These are phyloP conservation scores for Caiman crocodilus DNA, from an alignment of 2,797 vertebrate genomes.

Conservation along the genomic window DNA sequence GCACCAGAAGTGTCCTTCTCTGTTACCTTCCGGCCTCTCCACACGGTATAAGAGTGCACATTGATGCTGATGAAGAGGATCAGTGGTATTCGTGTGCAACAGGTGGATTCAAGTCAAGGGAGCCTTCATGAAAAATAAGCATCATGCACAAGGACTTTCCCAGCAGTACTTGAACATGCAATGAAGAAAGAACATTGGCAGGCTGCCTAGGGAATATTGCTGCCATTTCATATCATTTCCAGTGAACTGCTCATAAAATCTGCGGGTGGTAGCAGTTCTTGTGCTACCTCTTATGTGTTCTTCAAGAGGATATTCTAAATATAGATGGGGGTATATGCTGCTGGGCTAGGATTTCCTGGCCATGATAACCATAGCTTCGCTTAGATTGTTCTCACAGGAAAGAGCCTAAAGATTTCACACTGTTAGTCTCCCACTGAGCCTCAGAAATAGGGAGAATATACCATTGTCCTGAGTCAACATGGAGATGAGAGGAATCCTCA, in stretches of 20 bases:
- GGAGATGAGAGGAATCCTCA: not conserved
- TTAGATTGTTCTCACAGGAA: not conserved
- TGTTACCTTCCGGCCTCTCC: not conserved
- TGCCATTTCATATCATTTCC: not conserved
- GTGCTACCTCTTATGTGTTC: fast-evolving
- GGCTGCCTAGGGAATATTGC: not conserved
- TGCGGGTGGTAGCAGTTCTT: not conserved
- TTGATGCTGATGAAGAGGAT: not conserved
- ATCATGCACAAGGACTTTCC: fast-evolving
- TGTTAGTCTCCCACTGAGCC: not conserved
- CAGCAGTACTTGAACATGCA: not conserved
- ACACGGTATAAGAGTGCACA: not conserved
- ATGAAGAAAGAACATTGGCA: not conserved
- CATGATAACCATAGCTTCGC: not conserved
- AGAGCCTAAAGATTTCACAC: not conserved
- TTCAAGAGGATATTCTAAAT: not conserved
- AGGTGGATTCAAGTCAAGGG: not conserved
- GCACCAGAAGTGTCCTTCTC: fast-evolving
- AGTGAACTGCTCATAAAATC: not conserved
- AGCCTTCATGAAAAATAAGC: not conserved
- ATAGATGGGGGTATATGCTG: not conserved
- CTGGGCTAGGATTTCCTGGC: not conserved
- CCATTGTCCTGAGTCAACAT: not conserved
- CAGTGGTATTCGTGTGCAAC: not conserved
- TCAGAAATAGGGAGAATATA: not conserved